Evolutionary conservation across 2,113 vertebrate species (phyloP), one percentile per base, ranked within the genome.

Genomic region (Caretta caretta): DNA sequence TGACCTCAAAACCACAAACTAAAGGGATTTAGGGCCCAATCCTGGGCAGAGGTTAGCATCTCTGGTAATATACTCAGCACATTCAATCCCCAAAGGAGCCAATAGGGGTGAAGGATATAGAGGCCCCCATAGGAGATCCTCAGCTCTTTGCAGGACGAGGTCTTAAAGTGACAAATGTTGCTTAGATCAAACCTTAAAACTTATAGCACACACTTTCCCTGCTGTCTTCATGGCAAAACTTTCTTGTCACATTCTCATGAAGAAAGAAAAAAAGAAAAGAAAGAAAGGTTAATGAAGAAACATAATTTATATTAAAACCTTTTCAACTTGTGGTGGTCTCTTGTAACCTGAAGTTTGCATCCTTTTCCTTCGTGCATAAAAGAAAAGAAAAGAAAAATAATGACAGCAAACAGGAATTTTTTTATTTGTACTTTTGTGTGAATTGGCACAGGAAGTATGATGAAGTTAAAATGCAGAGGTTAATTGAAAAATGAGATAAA

Each of bases 401-500:
- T 95, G 97, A 93, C 87, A 97, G 92, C 80, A 97, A 98, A 95
- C 1, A 5, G 65, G 89, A 54, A 97, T 93, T 96, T 98, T 98
- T 98, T 98, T 98, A 96, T 99, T 99, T 99, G 98, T 99, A 99
- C 97, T 98, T 98, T 97, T 92, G 97, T 98, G 98, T 98, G 98
- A 99, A 99, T 99, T 98, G 97, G 97, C 91, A 93, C 86, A 96
- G 86, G 96, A 97, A 98, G 98, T 98, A 98, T 96, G 96, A 98
- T 97, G 98, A 98, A 99, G 98, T 98, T 99, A 99, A 99, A 99
- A 99, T 84, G 87, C 92, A 97, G 98, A 99, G 98, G 99, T 99
- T 99, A 99, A 99, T 99, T 99, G 99, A 99, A 99, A 99, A 99
- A 98, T 98, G 97, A 97, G 99, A 99, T 99, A 99, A 99, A 99